Evolutionary conservation across 2,797 vertebrate genomes (phyloP).

Genomic region (Carcharodon carcharias): DNA sequence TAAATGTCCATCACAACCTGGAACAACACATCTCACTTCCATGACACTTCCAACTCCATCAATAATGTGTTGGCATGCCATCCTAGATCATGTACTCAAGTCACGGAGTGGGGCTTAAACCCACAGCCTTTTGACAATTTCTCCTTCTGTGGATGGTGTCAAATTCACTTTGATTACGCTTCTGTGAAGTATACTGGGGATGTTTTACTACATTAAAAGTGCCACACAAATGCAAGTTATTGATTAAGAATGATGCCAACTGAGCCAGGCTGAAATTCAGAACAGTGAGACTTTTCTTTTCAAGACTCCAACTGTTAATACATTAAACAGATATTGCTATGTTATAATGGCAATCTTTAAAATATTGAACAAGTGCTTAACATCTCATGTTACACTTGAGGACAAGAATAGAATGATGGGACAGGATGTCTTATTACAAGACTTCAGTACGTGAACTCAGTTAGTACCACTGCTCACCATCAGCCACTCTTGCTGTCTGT

Average conservation of each 20-base stretch:
- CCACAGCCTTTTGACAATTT: background rate
- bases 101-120: background rate
- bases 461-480: background rate
- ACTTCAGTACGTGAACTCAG: background rate
- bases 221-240: background rate
- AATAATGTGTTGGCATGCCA: background rate
- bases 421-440: background rate
- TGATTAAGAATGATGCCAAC: background rate
- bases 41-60: background rate
- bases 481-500: background rate
- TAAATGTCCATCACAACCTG: background rate
- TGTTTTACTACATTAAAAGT: background rate
- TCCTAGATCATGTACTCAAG: background rate
- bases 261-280: background rate
- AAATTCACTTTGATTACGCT: background rate
- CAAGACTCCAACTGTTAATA: background rate
- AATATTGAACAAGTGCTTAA: background rate
- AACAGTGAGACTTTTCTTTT: background rate
- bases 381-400: background rate
- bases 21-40: background rate
- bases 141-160: background rate
- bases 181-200: background rate
- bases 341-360: background rate
- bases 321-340: background rate
- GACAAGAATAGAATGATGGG: background rate